These are phyloP conservation scores for Latheticus oryzae DNA, from an alignment of 2,888 invertebrate species.

Conservation along the genomic window DNA sequence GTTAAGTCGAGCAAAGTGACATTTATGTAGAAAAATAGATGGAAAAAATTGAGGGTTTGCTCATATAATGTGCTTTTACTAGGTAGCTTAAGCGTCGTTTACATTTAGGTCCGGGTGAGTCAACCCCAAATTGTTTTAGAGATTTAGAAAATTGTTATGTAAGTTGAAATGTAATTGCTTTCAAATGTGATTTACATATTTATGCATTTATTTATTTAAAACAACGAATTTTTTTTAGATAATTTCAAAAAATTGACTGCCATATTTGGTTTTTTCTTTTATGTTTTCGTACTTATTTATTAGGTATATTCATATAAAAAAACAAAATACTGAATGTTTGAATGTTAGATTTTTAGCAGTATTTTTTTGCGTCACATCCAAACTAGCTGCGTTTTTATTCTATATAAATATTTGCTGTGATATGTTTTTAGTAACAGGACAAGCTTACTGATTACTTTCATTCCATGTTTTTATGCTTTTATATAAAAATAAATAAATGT, in stretches of 20 bases:
- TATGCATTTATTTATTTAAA: constrained; percentile 10
- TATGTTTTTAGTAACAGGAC: constrained; percentile 38
- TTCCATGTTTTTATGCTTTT: constrained; percentile 40
- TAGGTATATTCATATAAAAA: too few species aligned
- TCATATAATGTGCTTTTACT: constrained; percentile 29
- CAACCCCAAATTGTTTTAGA: constrained; percentile 26
- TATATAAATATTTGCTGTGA: constrained; percentile 38
- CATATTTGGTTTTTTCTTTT: too few species aligned
- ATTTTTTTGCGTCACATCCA: too few species aligned
- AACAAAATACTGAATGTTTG: too few species aligned
- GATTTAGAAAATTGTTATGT: constrained; percentile 28
- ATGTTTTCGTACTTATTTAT: too few species aligned
- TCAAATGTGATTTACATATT: too few species aligned
- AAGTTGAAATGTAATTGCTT: constrained; percentile 30
- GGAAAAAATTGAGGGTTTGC: constrained; percentile 26
- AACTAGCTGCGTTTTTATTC: too few species aligned
- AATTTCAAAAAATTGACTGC: too few species aligned
- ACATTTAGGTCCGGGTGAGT: too few species aligned
- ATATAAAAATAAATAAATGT: constrained; percentile 5
- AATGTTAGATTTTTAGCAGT: too few species aligned
- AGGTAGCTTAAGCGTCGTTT: constrained; percentile 29
- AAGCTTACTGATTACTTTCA: constrained; percentile 30
- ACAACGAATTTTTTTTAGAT: constrained; percentile 5
- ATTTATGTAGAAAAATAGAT: too few species aligned
- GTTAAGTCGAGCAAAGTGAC: constrained; percentile 6